These are phyloP conservation scores for Gasteruption jaculator DNA, from an alignment of 2,888 invertebrate genomes.

Conservation along the genomic window DNA sequence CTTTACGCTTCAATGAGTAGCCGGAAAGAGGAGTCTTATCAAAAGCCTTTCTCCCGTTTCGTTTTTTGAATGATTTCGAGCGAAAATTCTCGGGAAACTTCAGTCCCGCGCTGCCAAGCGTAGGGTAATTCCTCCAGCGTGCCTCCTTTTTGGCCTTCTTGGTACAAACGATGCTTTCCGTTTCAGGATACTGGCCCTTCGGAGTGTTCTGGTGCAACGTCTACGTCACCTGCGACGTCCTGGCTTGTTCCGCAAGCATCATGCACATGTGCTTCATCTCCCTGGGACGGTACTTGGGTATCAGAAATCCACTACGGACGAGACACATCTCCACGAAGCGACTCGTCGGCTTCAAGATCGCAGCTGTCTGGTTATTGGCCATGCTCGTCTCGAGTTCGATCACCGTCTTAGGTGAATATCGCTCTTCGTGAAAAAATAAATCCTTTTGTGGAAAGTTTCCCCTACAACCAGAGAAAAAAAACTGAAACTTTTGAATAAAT, in stretches of 20 bases:
- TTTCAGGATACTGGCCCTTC: conserved; percentile 87
- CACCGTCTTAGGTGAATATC: conserved; percentile 70
- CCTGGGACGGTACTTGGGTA: conserved; percentile 82
- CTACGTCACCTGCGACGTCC: conserved; percentile 92
- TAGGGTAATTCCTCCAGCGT: no score
- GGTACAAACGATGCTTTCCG: no score
- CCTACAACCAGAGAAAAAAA: no score
- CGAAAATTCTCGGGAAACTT: no score
- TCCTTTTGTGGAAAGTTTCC: no score
- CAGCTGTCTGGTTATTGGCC: conserved; percentile 87
- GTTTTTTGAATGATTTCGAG: no score
- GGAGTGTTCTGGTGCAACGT: conserved; percentile 90
- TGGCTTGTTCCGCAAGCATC: conserved; percentile 93
- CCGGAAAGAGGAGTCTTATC: no score
- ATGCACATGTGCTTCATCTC: conserved; percentile 94
- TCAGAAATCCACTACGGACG: conserved; percentile 83
- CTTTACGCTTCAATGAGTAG: no score
- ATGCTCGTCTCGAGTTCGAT: conserved; percentile 84
- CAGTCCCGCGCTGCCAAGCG: no score
- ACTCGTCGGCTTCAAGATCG: conserved; percentile 81
- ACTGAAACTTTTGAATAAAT: no score
- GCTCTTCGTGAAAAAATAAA: conserved; percentile 11
- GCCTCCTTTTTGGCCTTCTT: no score
- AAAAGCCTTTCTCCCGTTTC: no score
- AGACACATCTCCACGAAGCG: conserved; percentile 80